These are phyloP conservation scores for Cichlasoma orientale DNA, from an alignment of 2,797 vertebrate species.

Conservation along the genomic window DNA sequence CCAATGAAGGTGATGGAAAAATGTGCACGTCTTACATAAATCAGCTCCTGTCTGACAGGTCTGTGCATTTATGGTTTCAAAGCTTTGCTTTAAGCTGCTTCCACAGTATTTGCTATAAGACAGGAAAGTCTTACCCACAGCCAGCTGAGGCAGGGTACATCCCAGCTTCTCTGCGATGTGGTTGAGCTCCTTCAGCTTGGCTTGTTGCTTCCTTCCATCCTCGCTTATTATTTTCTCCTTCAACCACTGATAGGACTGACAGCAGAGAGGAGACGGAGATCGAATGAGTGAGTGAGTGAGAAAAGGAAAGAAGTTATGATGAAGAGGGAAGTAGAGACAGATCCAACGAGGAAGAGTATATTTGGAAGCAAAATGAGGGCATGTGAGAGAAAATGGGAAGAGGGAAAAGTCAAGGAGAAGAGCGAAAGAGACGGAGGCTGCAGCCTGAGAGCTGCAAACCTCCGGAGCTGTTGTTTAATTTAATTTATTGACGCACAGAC, in stretches of 20 bases:
- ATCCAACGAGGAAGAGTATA: neutral
- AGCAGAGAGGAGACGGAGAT: neutral
- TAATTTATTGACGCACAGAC: neutral
- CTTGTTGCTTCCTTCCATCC: constrained; percentile 94
- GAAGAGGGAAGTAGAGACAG: neutral
- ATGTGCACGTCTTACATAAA: neutral
- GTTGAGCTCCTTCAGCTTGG: constrained; percentile 92
- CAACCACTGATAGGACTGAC: constrained; percentile 97
- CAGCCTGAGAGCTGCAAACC: neutral
- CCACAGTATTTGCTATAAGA: neutral
- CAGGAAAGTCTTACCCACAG: constrained; percentile 86
- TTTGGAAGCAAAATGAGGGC: no score
- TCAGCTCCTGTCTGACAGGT: neutral
- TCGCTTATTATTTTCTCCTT: constrained; percentile 97
- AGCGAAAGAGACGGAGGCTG: neutral
- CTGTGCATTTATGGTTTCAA: neutral
- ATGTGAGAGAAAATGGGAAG: neutral
- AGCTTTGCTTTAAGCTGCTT: constrained; percentile 1
- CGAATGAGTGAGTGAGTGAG: neutral
- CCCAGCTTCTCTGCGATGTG: constrained; percentile 94
- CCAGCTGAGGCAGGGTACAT: constrained; percentile 96
- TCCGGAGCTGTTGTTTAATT: neutral
- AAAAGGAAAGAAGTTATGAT: neutral
- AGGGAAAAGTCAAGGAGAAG: neutral
- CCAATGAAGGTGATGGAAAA: neutral